phyloP scores from a whole-genome alignment of 2,113 vertebrate genomes.

The Eurystomus gularis region DNA sequence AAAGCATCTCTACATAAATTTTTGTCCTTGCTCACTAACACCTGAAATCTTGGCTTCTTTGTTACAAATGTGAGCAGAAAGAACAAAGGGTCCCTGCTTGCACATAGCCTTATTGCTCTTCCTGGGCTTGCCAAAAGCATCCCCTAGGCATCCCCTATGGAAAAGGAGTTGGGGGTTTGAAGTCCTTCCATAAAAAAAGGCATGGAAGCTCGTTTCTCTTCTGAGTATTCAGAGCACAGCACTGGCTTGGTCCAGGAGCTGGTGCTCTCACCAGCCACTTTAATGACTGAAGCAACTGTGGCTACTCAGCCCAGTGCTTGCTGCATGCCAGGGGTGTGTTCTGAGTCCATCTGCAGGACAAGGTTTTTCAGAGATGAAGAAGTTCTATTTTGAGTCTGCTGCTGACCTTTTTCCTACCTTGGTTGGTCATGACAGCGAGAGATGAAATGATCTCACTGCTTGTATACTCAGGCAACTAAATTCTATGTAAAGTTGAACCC shows the following conservation, averaged over 20 bases:
- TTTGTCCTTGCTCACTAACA: neutral
- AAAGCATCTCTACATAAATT: neutral
- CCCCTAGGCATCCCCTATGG: neutral
- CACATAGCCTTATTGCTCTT: neutral
- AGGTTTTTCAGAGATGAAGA: neutral
- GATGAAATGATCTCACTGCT: neutral
- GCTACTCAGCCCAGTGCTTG: neutral
- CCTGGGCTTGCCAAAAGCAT: neutral
- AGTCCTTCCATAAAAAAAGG: neutral
- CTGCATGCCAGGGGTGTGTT: neutral
- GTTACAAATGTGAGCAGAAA: neutral
- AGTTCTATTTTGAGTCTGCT: neutral
- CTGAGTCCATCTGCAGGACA: neutral
- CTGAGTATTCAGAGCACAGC: neutral
- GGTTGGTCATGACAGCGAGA: neutral
- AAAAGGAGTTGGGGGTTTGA: accelerated
- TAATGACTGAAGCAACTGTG: neutral
- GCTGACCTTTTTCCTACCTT: neutral
- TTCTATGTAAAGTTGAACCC: neutral
- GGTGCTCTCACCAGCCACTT: neutral
- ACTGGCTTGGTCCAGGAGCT: neutral
- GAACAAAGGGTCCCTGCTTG: neutral
- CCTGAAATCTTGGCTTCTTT: neutral
- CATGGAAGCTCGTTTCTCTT: neutral
- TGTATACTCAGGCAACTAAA: neutral